Conservation (phyloP, 2,113 vertebrate species). For the Ophiodon elongatus region DNA sequence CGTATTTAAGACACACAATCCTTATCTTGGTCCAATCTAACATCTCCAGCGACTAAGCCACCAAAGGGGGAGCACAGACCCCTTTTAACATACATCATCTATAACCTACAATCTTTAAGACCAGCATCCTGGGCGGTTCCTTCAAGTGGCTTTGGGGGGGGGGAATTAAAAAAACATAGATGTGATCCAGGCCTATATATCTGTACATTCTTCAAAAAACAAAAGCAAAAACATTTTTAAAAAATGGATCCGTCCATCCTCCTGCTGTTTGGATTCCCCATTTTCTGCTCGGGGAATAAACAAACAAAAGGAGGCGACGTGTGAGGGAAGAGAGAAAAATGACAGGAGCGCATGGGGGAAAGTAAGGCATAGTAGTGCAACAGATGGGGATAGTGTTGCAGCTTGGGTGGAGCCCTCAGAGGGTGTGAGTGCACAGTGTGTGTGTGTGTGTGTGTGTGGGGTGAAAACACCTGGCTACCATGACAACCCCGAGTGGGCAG, state of each 20-base stretch:
- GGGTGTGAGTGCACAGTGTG: constrained; percentile 46
- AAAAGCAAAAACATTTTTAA: constrained; percentile 42
- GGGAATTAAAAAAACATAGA: constrained; percentile 52
- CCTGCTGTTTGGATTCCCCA: constrained; percentile 49
- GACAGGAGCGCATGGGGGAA: constrained; percentile 45
- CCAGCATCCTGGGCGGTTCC: constrained; percentile 59
- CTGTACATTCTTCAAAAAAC: constrained; percentile 81
- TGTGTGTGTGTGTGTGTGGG: constrained; percentile 36
- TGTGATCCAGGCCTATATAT: constrained; percentile 61
- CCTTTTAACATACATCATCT: constrained; percentile 65
- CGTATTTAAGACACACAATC: constrained; percentile 73
- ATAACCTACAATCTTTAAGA: constrained; percentile 74
- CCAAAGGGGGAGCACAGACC: constrained; percentile 51
- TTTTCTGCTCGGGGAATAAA: constrained; percentile 56
- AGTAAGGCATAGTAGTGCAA: constrained; percentile 85
- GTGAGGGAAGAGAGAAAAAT: constrained; percentile 5
- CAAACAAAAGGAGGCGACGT: constrained; percentile 47
- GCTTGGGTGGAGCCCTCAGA: constrained; percentile 77
- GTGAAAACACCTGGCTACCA: constrained; percentile 81
- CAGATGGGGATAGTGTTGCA: constrained; percentile 83
- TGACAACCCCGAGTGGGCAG: constrained; percentile 73
- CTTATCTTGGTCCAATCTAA: constrained; percentile 74
- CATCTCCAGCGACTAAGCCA: constrained; percentile 69
- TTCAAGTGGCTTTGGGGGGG: constrained; percentile 60
- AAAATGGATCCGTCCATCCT: constrained; percentile 30